Evolutionary conservation across 2,888 invertebrate genomes (phyloP), one percentile per base, ranked within the genome.

Genomic region (Ormyrus pomaceus): DNA sequence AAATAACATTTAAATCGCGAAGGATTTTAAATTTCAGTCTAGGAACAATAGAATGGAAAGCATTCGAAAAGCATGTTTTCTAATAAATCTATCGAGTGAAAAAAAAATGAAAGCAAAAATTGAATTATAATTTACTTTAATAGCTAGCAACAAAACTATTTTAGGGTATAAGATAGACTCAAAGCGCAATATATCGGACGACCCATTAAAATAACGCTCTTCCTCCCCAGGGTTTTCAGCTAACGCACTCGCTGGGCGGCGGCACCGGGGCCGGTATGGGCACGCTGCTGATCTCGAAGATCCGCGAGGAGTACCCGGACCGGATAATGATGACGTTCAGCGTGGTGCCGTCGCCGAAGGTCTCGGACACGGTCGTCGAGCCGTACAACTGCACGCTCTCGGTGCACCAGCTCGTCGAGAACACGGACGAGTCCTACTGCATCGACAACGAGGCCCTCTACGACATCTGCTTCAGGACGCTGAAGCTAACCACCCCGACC

Each of bases 181-280:
- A 19, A 19, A 19, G 19, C 19, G 19, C 19, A 19, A 19, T 19
- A 19, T 19, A 1, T 1, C 19, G 19, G 19, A 2, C 19, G 19
- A 2, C 19, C 1, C 19, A 19, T 19, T 19, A 19, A 19, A 19
- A 19, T 19, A 0, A 2, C 19, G 19, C 19, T 19, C 19, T 2
- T 19, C 19, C 19, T 19, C 5, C 51, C 5, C 58, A 75, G 82
- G 83, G 83, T 6, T 87, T 87, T 51, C 90, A 93, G 84, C 89
- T 96, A 77, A 94, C 96, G 0, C 96, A 96, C 88, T 97, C 97
- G 0, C 92, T 97, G 13, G 96, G 97, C 0, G 97, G 97, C 7
- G 97, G 97, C 13, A 97, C 97, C 0, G 97, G 97, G 0, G 96
- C 96, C 0, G 97, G 97, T 0, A 94, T 97, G 95, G 97, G 97